Conservation (phyloP, 2,113 vertebrate genomes). For the Triplophysa siluroides region DNA sequence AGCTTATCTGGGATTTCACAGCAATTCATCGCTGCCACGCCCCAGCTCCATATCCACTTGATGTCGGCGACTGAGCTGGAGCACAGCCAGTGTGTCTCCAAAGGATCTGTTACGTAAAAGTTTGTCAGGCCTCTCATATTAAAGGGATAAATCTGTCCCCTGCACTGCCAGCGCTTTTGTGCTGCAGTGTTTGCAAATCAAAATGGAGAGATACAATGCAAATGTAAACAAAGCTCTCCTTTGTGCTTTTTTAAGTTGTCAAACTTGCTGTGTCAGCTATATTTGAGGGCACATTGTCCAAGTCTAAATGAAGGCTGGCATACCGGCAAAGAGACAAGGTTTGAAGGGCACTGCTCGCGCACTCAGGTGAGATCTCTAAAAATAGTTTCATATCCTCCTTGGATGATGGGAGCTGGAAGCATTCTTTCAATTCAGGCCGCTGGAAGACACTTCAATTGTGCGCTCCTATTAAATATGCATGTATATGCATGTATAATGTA, state of each 20-base stretch:
- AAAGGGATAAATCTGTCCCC: constrained; percentile 45
- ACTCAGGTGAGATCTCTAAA: constrained; percentile 23
- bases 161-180: constrained; percentile 21
- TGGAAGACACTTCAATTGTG: neutral
- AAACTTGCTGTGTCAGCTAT: constrained; percentile 3
- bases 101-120: constrained; percentile 56
- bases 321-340: constrained; percentile 4
- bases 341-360: constrained; percentile 17
- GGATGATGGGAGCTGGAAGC: constrained; percentile 8
- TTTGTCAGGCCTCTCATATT: constrained; percentile 49
- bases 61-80: constrained; percentile 41
- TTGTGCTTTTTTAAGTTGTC: constrained; percentile 19
- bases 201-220: constrained; percentile 18
- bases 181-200: constrained; percentile 32
- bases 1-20: constrained; percentile 82
- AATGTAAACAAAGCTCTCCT: constrained; percentile 33
- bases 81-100: constrained; percentile 42
- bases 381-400: neutral
- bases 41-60: constrained; percentile 35
- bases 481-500: no score
- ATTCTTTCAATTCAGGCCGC: neutral
- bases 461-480: no score
- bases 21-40: constrained; percentile 64
- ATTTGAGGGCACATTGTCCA: neutral
- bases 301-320: neutral